Percentiles rank a stretch among this genome's conserved stretches.
These are phyloP conservation scores for Tiliqua scincoides DNA, from an alignment of 2,113 vertebrate genomes.

Conservation along the genomic window DNA sequence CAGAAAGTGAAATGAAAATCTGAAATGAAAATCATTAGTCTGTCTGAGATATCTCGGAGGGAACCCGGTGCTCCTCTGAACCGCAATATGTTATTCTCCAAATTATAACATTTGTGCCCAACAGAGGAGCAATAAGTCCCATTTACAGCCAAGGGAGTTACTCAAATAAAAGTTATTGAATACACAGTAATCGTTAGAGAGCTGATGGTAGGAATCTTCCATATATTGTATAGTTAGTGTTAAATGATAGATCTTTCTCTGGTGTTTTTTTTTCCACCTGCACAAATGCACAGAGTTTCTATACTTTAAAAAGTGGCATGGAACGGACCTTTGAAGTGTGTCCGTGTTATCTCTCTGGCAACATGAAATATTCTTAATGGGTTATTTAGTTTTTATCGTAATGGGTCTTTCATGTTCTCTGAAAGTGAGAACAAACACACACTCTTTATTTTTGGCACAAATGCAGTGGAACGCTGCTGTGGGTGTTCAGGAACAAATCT, in stretches of 20 bases:
- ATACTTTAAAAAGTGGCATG: constrained; percentile 1
- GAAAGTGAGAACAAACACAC: neutral
- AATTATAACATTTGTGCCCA: constrained; percentile 46
- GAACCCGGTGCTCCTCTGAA: constrained; percentile 40
- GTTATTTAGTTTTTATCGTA: constrained; percentile 29
- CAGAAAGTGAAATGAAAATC: constrained; percentile 42
- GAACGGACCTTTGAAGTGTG: constrained; percentile 12
- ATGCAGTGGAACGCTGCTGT: neutral
- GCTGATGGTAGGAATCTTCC: fast-evolving
- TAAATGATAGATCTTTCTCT: constrained; percentile 37
- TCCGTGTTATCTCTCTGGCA: constrained; percentile 21
- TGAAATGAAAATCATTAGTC: constrained; percentile 63
- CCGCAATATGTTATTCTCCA: constrained; percentile 34
- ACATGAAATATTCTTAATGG: neutral
- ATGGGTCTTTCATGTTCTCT: constrained; percentile 8
- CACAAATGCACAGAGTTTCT: neutral
- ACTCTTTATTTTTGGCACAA: constrained; percentile 11
- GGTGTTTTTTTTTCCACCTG: neutral
- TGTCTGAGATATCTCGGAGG: constrained; percentile 41
- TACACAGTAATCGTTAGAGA: neutral
- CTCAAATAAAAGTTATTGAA: constrained; percentile 38
- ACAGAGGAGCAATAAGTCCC: constrained; percentile 26
- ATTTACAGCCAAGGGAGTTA: constrained; percentile 43
- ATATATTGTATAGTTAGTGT: constrained; percentile 25
- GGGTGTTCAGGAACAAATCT: neutral